Evolutionary conservation across 2,113 vertebrate genomes (phyloP).

Genomic region (Heloderma charlesbogerti): DNA sequence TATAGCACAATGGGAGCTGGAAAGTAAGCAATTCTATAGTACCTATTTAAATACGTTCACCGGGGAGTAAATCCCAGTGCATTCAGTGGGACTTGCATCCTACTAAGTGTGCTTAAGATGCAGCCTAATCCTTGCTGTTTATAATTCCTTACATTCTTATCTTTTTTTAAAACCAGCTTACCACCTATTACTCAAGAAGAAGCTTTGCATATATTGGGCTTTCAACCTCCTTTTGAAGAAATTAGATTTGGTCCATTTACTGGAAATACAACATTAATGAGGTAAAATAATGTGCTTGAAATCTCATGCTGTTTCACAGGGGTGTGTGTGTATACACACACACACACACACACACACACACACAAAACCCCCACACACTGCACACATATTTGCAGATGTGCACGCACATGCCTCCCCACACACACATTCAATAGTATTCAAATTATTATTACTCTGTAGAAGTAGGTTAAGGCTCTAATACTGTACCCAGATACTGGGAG

Average conservation of each 20-base stretch:
- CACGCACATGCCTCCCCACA: not conserved
- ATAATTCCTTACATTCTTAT: not conserved
- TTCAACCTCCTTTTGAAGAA: constrained; percentile 97
- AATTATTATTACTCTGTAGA: not conserved
- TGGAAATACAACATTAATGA: constrained; percentile 98
- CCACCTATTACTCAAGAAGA: constrained; percentile 97
- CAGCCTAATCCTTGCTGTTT: not conserved
- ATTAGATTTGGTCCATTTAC: constrained; percentile 99
- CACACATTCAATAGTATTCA: not conserved
- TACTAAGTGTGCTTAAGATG: not conserved
- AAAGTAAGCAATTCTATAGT: constrained; percentile 79
- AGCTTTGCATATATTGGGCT: constrained; percentile 94
- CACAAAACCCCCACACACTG: no score
- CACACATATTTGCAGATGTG: no score
- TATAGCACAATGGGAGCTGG: constrained; percentile 96
- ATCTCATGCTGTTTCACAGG: not conserved
- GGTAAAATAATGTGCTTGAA: constrained; percentile 75
- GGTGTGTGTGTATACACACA: no score
- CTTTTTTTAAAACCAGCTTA: constrained; percentile 78
- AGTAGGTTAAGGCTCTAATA: not conserved
- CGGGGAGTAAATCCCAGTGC: not conserved
- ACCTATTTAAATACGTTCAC: not conserved
- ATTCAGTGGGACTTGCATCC: not conserved
- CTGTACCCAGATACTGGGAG: not conserved
- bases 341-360: no score